Percentiles rank a stretch among this genome's conserved stretches.
phyloP scores from a whole-genome alignment of 2,888 invertebrate species.

The Hypomecis atomaria region DNA sequence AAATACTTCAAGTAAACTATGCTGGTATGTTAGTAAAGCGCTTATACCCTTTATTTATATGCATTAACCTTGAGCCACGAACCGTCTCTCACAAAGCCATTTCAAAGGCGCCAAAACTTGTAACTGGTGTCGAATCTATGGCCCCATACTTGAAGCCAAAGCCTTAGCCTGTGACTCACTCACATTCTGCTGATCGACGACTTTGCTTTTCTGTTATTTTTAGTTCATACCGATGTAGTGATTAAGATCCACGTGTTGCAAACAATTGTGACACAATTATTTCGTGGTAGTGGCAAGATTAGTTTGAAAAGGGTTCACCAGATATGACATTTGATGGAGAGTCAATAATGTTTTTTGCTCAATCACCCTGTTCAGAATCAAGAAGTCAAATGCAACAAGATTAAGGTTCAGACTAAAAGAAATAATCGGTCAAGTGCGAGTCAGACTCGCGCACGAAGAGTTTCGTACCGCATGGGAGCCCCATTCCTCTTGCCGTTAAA shows the following conservation, averaged over 20 bases:
- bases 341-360: too few species aligned
- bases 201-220: conserved; percentile 39
- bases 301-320: not conserved
- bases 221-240: conserved; percentile 38
- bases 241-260: conserved; percentile 37
- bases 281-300: conserved; percentile 9
- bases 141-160: conserved; percentile 13
- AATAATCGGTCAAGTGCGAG: too few species aligned
- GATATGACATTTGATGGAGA: not conserved
- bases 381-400: too few species aligned
- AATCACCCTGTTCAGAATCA: too few species aligned
- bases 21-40: not conserved
- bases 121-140: conserved; percentile 12
- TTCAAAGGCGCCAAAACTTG: conserved; percentile 28
- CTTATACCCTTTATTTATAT: conserved; percentile 2
- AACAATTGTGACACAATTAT: conserved; percentile 25
- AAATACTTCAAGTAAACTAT: not conserved
- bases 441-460: too few species aligned
- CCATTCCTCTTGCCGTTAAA: too few species aligned
- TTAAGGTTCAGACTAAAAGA: too few species aligned
- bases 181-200: conserved; percentile 28
- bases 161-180: conserved; percentile 36
- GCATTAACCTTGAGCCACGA: conserved; percentile 18
- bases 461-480: too few species aligned
- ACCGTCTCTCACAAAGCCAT: conserved; percentile 14